Evolutionary conservation across 2,797 vertebrate species (phyloP).

Genomic region (Fratercula arctica): DNA sequence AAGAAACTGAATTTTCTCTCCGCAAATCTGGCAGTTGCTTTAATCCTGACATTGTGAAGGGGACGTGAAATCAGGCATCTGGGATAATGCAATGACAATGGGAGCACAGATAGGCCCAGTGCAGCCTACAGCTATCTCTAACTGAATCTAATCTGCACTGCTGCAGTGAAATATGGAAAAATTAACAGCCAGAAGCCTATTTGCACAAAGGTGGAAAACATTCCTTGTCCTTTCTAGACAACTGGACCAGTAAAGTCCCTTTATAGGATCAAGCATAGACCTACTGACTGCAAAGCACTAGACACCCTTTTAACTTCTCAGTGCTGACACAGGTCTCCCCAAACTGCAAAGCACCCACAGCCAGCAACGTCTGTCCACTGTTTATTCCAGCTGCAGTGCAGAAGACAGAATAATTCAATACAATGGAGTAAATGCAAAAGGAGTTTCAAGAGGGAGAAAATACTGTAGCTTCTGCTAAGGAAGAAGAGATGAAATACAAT

Average conservation of each 20-base stretch:
- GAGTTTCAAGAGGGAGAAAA: neutral
- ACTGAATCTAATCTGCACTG: conserved; percentile 43
- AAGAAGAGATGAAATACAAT: neutral
- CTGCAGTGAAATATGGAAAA: conserved; percentile 31
- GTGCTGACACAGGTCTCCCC: neutral
- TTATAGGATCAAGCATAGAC: neutral
- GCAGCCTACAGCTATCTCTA: conserved; percentile 14
- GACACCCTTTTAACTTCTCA: neutral
- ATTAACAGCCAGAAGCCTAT: conserved; percentile 33
- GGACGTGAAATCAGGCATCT: neutral
- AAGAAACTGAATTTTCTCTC: conserved; percentile 34
- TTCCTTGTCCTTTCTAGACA: neutral
- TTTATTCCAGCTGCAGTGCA: neutral
- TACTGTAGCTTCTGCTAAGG: neutral
- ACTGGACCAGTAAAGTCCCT: neutral
- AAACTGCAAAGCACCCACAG: neutral
- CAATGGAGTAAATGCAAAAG: neutral
- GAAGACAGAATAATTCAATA: neutral
- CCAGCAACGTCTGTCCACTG: neutral
- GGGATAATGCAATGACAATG: conserved; percentile 25
- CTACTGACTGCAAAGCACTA: neutral
- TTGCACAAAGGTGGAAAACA: neutral
- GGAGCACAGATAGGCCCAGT: neutral
- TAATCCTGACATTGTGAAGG: conserved; percentile 23
- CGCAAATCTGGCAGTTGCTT: neutral